Evolutionary conservation across 1,140 invertebrate genomes (phyloP).

Genomic region (Saccostrea cuccullata): DNA sequence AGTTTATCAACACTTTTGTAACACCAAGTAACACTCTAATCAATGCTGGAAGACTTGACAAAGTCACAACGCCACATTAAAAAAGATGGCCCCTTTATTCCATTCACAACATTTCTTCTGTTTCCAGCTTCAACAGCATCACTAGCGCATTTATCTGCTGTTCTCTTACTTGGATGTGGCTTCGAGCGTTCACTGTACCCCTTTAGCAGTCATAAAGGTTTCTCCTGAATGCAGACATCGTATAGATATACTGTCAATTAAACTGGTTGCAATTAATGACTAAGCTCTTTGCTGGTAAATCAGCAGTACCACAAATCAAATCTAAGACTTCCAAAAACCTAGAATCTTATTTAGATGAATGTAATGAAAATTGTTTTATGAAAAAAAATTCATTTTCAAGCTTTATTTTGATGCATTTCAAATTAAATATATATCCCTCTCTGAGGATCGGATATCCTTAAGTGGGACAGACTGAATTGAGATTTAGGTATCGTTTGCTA

Average conservation of each 20-base stretch:
- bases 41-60: constrained; percentile 40
- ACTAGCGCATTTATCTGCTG: not conserved
- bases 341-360: too few relatives aligned
- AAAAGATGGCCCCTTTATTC: constrained; percentile 58
- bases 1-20: constrained; percentile 38
- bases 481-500: too few relatives aligned
- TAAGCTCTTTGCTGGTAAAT: constrained; percentile 44
- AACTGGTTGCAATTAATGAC: constrained; percentile 38
- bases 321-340: too few relatives aligned
- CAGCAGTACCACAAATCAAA: constrained; percentile 45
- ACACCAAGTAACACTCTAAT: constrained; percentile 55
- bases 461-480: too few relatives aligned
- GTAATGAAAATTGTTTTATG: too few relatives aligned
- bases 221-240: constrained; percentile 38
- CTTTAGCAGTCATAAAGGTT: constrained; percentile 22
- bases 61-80: constrained; percentile 33
- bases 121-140: too few relatives aligned
- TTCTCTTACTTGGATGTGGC: constrained; percentile 21
- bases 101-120: constrained; percentile 22
- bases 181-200: constrained; percentile 12
- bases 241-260: constrained; percentile 38
- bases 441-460: too few relatives aligned
- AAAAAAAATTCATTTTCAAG: too few relatives aligned
- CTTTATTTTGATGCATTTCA: too few relatives aligned
- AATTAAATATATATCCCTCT: too few relatives aligned